Evolutionary conservation across 2,113 vertebrate genomes (phyloP).

Genomic region (Hypocryptadius cinnamomeus): DNA sequence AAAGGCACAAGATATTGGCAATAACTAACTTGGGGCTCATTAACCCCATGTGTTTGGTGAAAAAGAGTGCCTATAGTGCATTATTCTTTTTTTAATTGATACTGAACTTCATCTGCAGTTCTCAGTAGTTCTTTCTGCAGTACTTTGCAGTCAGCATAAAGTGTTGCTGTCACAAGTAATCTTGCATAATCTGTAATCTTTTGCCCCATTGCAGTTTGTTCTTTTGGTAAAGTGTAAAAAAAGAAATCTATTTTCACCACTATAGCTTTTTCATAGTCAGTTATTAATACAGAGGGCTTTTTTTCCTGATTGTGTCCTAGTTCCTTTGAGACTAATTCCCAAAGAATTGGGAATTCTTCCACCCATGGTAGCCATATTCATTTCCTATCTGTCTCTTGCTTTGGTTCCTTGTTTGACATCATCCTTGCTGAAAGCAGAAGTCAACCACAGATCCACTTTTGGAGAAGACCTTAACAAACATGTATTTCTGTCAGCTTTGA

Average conservation of each 20-base stretch:
- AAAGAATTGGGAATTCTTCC: background rate
- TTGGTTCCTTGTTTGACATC: background rate
- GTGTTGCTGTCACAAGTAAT: background rate
- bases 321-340: background rate
- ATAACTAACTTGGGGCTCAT: background rate
- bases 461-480: background rate
- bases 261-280: background rate
- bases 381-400: background rate
- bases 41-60: background rate
- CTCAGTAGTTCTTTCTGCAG: background rate
- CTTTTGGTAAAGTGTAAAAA: background rate
- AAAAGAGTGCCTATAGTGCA: background rate
- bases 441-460: background rate
- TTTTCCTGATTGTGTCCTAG: background rate
- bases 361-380: background rate
- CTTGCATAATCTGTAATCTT: constrained; percentile 29
- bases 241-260: background rate
- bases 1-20: background rate
- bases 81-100: background rate
- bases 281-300: background rate
- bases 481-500: background rate
- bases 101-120: background rate
- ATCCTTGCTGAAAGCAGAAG: background rate
- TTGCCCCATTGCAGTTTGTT: background rate
- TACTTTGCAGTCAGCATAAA: background rate